Evolutionary conservation across 2,888 invertebrate genomes (phyloP).

Genomic region (Petrolisthes cinctipes): DNA sequence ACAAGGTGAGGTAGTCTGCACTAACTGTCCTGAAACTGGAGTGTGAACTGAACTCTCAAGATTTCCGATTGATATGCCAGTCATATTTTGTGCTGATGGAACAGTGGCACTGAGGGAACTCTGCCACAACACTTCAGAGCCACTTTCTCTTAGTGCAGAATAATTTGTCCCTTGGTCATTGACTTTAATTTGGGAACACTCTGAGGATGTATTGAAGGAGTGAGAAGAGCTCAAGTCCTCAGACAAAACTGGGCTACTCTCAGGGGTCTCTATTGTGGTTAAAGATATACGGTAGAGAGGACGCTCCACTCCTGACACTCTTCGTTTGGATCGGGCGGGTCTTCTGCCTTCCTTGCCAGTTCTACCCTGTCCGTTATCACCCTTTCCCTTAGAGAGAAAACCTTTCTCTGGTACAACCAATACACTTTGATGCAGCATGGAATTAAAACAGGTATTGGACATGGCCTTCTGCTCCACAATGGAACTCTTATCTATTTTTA

Average conservation of each 20-base stretch:
- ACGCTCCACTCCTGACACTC: conserved; percentile 36
- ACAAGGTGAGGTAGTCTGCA: not conserved
- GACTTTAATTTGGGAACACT: not conserved
- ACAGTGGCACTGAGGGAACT: too few relatives aligned
- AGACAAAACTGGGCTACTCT: not conserved
- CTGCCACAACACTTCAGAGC: not conserved
- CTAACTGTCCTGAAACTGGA: too few relatives aligned
- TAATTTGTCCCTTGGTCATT: not conserved
- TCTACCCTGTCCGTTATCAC: not conserved
- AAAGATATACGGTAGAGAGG: conserved; percentile 14
- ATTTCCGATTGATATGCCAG: too few relatives aligned
- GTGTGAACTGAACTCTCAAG: too few relatives aligned
- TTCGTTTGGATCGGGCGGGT: not conserved
- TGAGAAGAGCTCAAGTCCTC: not conserved
- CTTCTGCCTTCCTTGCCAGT: not conserved
- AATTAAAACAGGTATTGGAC: not conserved
- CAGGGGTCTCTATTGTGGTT: not conserved
- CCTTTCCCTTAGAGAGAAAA: not conserved
- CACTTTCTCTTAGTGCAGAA: not conserved
- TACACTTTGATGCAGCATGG: not conserved
- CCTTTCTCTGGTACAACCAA: not conserved
- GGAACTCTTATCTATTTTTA: not conserved
- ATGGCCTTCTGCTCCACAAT: not conserved
- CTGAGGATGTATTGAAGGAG: not conserved
- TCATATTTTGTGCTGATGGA: too few relatives aligned